A percentile compares a stretch with the other conserved stretches of the same genome.
Evolutionary conservation across 2,888 invertebrate genomes (phyloP).

Genomic region (Mythimna pallens): DNA sequence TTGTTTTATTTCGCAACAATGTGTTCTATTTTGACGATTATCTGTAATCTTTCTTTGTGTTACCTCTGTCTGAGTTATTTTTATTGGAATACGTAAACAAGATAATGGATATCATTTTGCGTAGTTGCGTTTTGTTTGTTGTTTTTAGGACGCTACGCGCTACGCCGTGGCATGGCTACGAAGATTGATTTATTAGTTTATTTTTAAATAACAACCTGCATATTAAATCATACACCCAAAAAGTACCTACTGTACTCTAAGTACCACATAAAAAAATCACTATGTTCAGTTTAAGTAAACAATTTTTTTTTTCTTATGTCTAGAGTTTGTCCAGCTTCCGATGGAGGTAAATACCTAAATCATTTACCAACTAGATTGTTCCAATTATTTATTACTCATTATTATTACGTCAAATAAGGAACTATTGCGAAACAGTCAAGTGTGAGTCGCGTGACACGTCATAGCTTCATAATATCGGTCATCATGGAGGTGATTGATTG

Average conservation of each 20-base stretch:
- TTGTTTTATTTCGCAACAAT: constrained; percentile 21
- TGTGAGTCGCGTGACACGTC: constrained; percentile 37
- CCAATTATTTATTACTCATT: constrained; percentile 47
- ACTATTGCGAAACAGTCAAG: constrained; percentile 57
- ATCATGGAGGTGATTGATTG: constrained; percentile 14
- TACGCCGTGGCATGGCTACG: constrained; percentile 44
- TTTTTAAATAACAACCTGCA: background rate
- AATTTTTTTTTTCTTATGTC: background rate
- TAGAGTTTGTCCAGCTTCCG: constrained; percentile 7
- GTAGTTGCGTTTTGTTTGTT: constrained; percentile 26
- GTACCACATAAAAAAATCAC: background rate
- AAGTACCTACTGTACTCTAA: background rate
- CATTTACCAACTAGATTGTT: constrained; percentile 8
- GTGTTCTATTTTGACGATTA: constrained; percentile 42
- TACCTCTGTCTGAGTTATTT: constrained; percentile 51
- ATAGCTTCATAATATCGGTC: constrained; percentile 43
- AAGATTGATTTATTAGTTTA: background rate
- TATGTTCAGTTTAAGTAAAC: background rate
- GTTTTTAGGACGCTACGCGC: constrained; percentile 8
- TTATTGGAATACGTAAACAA: constrained; percentile 56
- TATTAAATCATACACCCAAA: background rate
- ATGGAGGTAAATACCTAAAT: constrained; percentile 10
- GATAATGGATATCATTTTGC: constrained; percentile 51
- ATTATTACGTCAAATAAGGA: constrained; percentile 39
- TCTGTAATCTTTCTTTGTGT: constrained; percentile 51